Percentiles rank a stretch among this genome's conserved stretches.
phyloP scores from a whole-genome alignment of 2,113 vertebrate genomes.

The Dissostichus mawsoni region DNA sequence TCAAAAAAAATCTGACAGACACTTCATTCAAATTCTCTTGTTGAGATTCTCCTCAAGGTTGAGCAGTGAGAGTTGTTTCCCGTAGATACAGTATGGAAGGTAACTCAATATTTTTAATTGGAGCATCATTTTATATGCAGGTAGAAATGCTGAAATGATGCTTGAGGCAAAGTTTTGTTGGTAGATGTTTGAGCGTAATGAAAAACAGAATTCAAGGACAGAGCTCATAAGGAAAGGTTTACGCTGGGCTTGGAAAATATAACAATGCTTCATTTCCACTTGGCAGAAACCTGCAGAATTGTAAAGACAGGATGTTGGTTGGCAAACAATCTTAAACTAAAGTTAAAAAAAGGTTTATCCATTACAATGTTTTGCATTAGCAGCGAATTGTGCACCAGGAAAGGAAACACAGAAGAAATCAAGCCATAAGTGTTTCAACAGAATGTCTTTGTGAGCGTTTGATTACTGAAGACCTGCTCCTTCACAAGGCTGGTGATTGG shows the following conservation, averaged over 20 bases:
- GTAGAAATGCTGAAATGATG: background rate
- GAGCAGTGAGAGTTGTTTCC: background rate
- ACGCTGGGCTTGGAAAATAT: background rate
- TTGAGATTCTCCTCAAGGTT: background rate
- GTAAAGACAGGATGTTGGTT: background rate
- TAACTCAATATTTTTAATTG: too few species aligned
- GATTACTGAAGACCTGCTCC: background rate
- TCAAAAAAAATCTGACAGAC: constrained; percentile 9
- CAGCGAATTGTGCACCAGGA: background rate
- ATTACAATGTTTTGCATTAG: background rate
- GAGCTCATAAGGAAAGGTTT: background rate
- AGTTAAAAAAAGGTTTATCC: too few species aligned
- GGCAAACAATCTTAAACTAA: background rate
- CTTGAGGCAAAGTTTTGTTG: background rate
- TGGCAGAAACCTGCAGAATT: background rate
- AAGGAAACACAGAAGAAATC: background rate
- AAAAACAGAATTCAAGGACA: background rate
- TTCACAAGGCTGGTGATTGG: background rate
- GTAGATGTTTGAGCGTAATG: background rate
- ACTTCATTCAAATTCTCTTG: constrained; percentile 8
- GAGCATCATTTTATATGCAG: background rate
- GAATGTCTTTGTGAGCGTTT: background rate
- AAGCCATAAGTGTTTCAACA: background rate
- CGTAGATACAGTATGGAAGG: too few species aligned
- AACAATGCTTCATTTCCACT: background rate